Conservation (phyloP, 37 sponge, comb jelly and placozoan species). For the Tethya wilhelma region DNA sequence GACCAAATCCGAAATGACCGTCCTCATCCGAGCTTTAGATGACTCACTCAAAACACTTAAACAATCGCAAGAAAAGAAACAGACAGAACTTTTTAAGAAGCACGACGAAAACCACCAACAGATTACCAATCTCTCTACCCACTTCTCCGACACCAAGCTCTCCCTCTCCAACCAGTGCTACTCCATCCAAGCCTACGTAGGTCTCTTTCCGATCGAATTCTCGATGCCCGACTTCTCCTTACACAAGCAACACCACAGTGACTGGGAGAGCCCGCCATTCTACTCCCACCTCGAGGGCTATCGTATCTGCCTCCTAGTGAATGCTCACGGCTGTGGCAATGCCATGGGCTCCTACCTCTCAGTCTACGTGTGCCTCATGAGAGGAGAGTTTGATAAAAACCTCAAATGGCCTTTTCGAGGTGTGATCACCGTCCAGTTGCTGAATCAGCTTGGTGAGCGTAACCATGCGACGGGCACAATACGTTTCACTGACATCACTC, state of each 20-base stretch:
- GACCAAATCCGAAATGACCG: not conserved
- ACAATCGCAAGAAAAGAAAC: too few relatives aligned
- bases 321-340: constrained; percentile 10
- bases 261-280: constrained; percentile 50
- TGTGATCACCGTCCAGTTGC: constrained; percentile 49
- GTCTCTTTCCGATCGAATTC: constrained; percentile 45
- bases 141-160: not conserved
- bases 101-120: too few relatives aligned
- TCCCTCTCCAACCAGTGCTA: constrained; percentile 28
- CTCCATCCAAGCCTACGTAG: constrained; percentile 26
- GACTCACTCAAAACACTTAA: too few relatives aligned
- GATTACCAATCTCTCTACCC: not conserved
- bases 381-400: constrained; percentile 50
- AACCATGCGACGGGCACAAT: constrained; percentile 38
- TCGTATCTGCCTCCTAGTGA: constrained; percentile 42
- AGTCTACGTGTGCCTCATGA: constrained; percentile 49
- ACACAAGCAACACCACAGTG: not conserved
- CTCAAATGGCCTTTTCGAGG: constrained; percentile 66
- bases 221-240: constrained; percentile 14
- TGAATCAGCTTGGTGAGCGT: constrained; percentile 47
- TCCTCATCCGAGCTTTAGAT: too few relatives aligned
- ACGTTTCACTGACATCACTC: constrained; percentile 20
- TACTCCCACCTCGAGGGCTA: constrained; percentile 66
- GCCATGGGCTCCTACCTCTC: constrained; percentile 39
- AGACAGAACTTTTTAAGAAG: too few relatives aligned